A percentile compares a stretch with the other conserved stretches of the same genome.
phyloP scores from a whole-genome alignment of 2,888 invertebrate species.

The Drosophila maculinotata region DNA sequence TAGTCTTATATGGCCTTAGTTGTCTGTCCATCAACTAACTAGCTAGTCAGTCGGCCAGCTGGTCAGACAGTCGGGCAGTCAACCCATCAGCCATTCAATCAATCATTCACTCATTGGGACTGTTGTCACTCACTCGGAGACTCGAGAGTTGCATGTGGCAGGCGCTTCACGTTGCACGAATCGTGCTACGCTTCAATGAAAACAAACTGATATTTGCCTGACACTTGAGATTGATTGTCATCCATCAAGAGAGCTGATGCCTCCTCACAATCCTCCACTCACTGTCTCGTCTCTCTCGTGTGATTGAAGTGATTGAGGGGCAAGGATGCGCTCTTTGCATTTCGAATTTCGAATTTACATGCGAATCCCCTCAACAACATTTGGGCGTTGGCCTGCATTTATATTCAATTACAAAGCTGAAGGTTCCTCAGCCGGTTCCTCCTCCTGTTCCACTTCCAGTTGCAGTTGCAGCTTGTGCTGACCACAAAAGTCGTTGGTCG shows the following conservation, averaged over 20 bases:
- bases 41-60: conserved; percentile 11
- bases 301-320: conserved; percentile 72
- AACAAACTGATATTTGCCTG: conserved; percentile 81
- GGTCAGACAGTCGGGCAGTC: conserved; percentile 21
- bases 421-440: conserved; percentile 17
- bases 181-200: conserved; percentile 72
- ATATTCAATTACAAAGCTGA: conserved; percentile 65
- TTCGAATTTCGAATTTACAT: conserved; percentile 75
- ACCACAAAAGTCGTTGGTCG: conserved; percentile 46
- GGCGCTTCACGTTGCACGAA: conserved; percentile 50
- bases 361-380: conserved; percentile 33
- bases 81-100: conserved; percentile 59
- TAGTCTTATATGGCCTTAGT: background rate
- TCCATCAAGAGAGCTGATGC: conserved; percentile 71
- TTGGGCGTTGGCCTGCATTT: conserved; percentile 49
- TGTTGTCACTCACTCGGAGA: conserved; percentile 66
- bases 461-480: conserved; percentile 24
- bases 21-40: conserved; percentile 20
- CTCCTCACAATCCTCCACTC: conserved; percentile 3
- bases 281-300: conserved; percentile 25
- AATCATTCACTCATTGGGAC: conserved; percentile 60
- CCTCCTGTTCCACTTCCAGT: background rate
- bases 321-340: conserved; percentile 67
- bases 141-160: conserved; percentile 50
- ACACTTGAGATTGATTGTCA: conserved; percentile 83